Conservation (phyloP, 2,113 vertebrate species). For the Microcebus lehilahytsara region DNA sequence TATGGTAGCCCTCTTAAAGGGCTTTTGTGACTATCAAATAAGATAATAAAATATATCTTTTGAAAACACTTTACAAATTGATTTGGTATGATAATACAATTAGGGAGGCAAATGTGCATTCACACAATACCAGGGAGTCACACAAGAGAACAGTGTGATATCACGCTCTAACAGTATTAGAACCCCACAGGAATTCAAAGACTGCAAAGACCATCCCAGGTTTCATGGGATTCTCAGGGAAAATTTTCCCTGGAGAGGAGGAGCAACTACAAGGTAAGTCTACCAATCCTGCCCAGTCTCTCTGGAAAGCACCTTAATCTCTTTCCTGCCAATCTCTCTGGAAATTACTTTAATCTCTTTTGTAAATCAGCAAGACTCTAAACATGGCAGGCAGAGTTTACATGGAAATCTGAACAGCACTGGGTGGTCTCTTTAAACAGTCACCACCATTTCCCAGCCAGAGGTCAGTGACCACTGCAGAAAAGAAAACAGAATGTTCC, state of each 20-base stretch:
- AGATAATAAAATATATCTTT: conserved; percentile 25
- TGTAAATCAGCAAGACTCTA: background rate
- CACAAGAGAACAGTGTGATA: background rate
- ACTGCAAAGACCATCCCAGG: background rate
- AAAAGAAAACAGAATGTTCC: conserved; percentile 25
- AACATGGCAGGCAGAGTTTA: background rate
- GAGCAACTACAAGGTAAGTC: background rate
- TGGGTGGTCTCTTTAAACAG: background rate
- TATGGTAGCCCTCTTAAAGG: background rate
- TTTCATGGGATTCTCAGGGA: background rate
- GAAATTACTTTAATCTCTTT: background rate
- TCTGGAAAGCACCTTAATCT: background rate
- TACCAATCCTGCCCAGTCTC: background rate
- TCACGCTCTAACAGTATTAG: background rate
- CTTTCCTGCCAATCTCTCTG: background rate
- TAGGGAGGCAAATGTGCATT: background rate
- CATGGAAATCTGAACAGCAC: background rate
- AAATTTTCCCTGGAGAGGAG: background rate
- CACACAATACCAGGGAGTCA: background rate
- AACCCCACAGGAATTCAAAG: background rate
- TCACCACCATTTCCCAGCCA: background rate
- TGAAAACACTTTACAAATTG: conserved; percentile 11
- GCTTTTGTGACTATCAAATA: background rate
- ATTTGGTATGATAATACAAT: background rate
- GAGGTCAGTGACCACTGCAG: background rate